Evolutionary conservation across 2,888 invertebrate species (phyloP).

Genomic region (Amphiduros pacificus): DNA sequence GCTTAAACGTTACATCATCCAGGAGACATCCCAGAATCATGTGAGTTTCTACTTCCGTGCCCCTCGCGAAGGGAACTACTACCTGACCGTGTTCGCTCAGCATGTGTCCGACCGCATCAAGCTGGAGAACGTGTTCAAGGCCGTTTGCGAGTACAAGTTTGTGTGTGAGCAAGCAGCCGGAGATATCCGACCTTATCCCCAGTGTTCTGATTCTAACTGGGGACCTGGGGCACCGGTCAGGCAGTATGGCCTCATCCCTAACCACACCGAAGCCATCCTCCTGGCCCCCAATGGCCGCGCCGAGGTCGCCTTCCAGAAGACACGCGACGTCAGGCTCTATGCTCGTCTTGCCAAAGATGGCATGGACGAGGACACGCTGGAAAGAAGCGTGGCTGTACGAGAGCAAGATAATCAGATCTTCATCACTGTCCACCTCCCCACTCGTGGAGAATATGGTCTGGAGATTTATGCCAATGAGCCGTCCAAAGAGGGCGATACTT

Average conservation of each 20-base stretch:
- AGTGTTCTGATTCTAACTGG: slow-evolving; percentile 59
- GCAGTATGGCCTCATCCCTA: slow-evolving; percentile 55
- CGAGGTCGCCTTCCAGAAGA: slow-evolving; percentile 66
- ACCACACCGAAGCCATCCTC: slow-evolving; percentile 45
- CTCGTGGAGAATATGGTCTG: slow-evolving; percentile 56
- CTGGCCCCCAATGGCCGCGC: slow-evolving; percentile 43
- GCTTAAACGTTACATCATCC: slow-evolving; percentile 55
- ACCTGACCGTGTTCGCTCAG: slow-evolving; percentile 58
- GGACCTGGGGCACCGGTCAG: slow-evolving; percentile 57
- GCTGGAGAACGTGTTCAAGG: slow-evolving; percentile 58
- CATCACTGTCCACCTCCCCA: slow-evolving; percentile 49
- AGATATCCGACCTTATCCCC: slow-evolving; percentile 53
- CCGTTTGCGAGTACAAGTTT: slow-evolving; percentile 59
- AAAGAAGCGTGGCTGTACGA: slow-evolving; percentile 46
- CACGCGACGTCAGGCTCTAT: slow-evolving; percentile 69
- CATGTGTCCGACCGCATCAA: slow-evolving; percentile 52
- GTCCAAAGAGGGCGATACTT: slow-evolving; percentile 49
- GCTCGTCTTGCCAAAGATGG: slow-evolving; percentile 55
- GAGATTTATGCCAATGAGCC: slow-evolving; percentile 60
- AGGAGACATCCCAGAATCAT: slow-evolving; percentile 55
- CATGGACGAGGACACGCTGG: slow-evolving; percentile 54
- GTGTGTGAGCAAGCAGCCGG: slow-evolving; percentile 49
- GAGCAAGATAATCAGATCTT: slow-evolving; percentile 47
- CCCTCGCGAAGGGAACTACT: slow-evolving; percentile 52
- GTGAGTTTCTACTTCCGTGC: slow-evolving; percentile 54